These are phyloP conservation scores for Netta rufina DNA, from an alignment of 2,797 vertebrate genomes.

Conservation along the genomic window DNA sequence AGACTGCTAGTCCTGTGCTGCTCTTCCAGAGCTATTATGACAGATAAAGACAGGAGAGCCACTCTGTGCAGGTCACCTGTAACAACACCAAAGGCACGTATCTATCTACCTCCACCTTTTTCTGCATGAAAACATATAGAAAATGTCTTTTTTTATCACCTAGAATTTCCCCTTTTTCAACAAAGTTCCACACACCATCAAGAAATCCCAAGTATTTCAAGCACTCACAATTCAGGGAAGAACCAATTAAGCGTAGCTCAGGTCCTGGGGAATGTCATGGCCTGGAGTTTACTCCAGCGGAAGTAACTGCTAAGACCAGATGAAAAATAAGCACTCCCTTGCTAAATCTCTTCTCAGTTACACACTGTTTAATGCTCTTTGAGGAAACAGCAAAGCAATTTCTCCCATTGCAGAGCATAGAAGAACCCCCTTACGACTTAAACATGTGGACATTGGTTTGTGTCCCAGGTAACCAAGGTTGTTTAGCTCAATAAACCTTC, in stretches of 20 bases:
- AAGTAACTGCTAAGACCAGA: not conserved
- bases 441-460: not conserved
- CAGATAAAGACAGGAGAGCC: not conserved
- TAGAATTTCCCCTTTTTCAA: not conserved
- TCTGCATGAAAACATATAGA: rapidly evolving
- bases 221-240: not conserved
- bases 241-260: not conserved
- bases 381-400: not conserved
- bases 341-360: not conserved
- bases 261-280: too few species aligned
- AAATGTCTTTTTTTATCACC: not conserved
- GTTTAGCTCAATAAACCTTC: not conserved
- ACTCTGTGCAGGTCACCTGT: not conserved
- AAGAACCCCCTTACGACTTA: not conserved
- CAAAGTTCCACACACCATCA: rapidly evolving
- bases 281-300: not conserved
- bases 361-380: not conserved
- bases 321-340: not conserved
- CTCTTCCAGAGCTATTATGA: not conserved
- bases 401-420: not conserved
- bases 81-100: not conserved
- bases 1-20: not conserved
- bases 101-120: not conserved
- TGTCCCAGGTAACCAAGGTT: not conserved
- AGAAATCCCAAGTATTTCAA: not conserved